Evolutionary conservation across 1,140 invertebrate genomes (phyloP).

Genomic region (Bombus pascuorum): DNA sequence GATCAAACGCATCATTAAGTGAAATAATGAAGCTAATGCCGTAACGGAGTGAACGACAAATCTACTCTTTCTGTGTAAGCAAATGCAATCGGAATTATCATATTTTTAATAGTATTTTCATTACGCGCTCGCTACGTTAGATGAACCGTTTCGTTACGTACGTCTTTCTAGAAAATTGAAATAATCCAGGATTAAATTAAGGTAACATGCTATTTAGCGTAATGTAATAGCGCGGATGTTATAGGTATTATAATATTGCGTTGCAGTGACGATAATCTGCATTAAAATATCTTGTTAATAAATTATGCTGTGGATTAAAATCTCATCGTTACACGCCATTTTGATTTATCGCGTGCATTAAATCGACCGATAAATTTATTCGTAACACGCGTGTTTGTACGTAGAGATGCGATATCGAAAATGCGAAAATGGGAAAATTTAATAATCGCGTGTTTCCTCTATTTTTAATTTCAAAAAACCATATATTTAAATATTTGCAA

Average conservation of each 20-base stretch:
- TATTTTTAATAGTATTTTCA: not conserved
- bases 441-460: not conserved
- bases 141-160: not conserved
- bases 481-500: too few relatives aligned
- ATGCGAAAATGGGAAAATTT: not conserved
- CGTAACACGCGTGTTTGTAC: not conserved
- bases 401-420: not conserved
- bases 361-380: conserved; percentile 30
- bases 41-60: conserved; percentile 11
- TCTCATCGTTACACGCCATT: conserved; percentile 9
- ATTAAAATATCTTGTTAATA: conserved; percentile 44
- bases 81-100: not conserved
- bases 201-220: conserved; percentile 16
- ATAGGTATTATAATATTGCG: not conserved
- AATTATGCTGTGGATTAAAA: conserved; percentile 36
- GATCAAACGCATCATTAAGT: conserved; percentile 68
- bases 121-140: too few relatives aligned
- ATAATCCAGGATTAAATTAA: conserved; percentile 18
- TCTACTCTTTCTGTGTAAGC: not conserved
- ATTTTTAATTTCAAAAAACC: not conserved
- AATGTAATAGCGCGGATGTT: conserved; percentile 25
- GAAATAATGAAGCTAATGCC: conserved; percentile 65
- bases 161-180: not conserved
- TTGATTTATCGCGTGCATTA: conserved; percentile 7
- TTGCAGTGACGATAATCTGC: conserved; percentile 15